phyloP scores from a whole-genome alignment of 2,113 vertebrate genomes.

The Leiothrix lutea region DNA sequence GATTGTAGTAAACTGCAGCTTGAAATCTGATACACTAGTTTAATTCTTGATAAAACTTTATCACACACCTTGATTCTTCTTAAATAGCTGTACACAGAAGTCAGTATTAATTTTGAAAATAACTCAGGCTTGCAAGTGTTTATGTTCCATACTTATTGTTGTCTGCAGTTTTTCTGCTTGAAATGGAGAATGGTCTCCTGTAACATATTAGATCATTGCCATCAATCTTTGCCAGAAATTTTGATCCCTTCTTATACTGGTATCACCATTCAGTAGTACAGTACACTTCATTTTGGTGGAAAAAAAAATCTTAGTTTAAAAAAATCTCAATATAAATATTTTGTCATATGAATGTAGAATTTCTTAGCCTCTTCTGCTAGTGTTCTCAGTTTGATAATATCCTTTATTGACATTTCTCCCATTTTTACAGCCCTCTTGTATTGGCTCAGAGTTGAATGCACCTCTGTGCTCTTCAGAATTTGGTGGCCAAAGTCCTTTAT shows the following conservation, averaged over 20 bases:
- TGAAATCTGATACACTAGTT: background rate
- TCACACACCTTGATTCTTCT: background rate
- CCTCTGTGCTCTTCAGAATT: slow-evolving; percentile 42
- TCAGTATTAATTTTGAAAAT: background rate
- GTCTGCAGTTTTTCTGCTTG: background rate
- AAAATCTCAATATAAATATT: background rate
- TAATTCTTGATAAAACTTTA: background rate
- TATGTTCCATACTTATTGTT: background rate
- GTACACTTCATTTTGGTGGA: background rate
- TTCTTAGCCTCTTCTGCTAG: background rate
- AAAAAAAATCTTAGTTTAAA: background rate
- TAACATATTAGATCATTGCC: background rate
- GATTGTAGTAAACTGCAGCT: background rate
- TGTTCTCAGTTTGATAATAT: background rate
- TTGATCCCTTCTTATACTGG: background rate
- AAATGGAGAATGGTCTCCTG: background rate
- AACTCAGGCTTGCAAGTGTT: background rate
- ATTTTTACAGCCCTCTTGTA: slow-evolving; percentile 45
- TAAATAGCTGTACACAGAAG: background rate
- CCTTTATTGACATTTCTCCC: background rate
- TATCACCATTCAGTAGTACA: background rate
- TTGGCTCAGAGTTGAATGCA: slow-evolving; percentile 38
- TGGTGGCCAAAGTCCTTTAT: slow-evolving; percentile 57
- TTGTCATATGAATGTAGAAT: background rate
- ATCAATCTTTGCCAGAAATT: background rate